A percentile compares a stretch with the other conserved stretches of the same genome.
Evolutionary conservation across 2,113 vertebrate genomes (phyloP).

Genomic region (Monopterus albus): DNA sequence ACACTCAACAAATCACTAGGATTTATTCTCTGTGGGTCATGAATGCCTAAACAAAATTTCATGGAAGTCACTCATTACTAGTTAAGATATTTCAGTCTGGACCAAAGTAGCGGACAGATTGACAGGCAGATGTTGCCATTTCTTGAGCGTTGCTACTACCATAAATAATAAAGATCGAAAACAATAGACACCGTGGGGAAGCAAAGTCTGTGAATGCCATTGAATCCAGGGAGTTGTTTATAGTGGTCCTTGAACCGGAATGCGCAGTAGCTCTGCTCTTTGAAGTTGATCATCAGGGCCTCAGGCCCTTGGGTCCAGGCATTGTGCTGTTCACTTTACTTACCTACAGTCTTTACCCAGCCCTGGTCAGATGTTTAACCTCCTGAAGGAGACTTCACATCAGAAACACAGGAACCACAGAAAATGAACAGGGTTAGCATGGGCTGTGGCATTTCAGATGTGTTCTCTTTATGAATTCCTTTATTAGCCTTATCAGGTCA

Average conservation of each 20-base stretch:
- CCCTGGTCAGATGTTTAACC: constrained; percentile 46
- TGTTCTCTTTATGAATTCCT: constrained; percentile 41
- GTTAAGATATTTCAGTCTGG: not conserved
- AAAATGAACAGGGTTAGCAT: constrained; percentile 33
- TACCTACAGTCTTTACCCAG: constrained; percentile 65
- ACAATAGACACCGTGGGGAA: not conserved
- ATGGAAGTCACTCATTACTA: not conserved
- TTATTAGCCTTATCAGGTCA: constrained; percentile 48
- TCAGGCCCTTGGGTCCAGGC: constrained; percentile 25
- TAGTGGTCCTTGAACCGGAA: not conserved
- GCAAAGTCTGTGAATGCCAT: not conserved
- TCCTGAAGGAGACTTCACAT: constrained; percentile 47
- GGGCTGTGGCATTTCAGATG: constrained; percentile 38
- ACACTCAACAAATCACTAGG: not conserved
- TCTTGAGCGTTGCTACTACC: not conserved
- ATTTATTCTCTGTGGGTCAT: not conserved
- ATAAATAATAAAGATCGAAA: not conserved
- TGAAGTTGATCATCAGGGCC: not conserved
- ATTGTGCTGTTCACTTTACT: constrained; percentile 52
- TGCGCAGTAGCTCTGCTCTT: constrained; percentile 1
- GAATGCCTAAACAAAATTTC: not conserved
- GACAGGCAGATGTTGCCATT: not conserved
- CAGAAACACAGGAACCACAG: constrained; percentile 17
- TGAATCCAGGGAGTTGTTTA: constrained; percentile 4
- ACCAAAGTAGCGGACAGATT: not conserved